Percentiles rank a stretch among this genome's conserved stretches.
Conservation (phyloP, 2,888 invertebrate genomes). For the Leptopilina drosophilae region DNA sequence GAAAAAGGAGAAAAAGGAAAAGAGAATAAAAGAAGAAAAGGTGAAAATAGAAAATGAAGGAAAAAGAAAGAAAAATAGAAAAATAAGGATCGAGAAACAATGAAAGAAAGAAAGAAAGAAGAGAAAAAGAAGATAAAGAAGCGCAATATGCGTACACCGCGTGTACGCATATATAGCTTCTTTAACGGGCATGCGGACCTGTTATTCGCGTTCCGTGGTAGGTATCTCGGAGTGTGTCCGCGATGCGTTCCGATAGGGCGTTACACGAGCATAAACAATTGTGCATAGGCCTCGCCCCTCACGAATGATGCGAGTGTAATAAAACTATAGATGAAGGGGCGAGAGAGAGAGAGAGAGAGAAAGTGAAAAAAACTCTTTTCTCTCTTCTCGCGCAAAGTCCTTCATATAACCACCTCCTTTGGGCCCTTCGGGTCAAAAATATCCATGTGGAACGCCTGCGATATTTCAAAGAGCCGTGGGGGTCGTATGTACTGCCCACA, state of each 20-base stretch:
- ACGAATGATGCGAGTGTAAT: conserved; percentile 65
- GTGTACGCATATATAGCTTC: not conserved
- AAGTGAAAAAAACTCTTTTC: conserved; percentile 28
- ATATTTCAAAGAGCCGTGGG: conserved; percentile 61
- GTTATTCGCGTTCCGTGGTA: conserved; percentile 51
- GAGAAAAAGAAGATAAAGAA: not conserved
- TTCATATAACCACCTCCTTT: conserved; percentile 46
- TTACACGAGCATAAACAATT: conserved; percentile 76
- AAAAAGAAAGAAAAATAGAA: no score
- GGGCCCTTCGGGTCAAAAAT: conserved; percentile 60
- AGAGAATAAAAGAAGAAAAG: no score
- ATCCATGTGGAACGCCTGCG: conserved; percentile 66
- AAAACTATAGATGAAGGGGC: conserved; percentile 63
- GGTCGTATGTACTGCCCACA: conserved; percentile 37
- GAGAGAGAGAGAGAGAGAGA: not conserved
- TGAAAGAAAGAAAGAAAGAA: not conserved
- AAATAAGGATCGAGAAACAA: not conserved
- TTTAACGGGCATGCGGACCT: conserved; percentile 43
- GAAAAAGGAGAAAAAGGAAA: no score
- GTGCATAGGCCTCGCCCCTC: conserved; percentile 74
- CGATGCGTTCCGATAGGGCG: conserved; percentile 75
- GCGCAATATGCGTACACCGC: conserved; percentile 16
- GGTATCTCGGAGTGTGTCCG: conserved; percentile 59
- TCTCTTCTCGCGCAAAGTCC: conserved; percentile 44
- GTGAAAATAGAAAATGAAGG: no score